These are phyloP conservation scores for Cheumatopsyche charites DNA, from an alignment of 1,140 invertebrate species.

Conservation along the genomic window DNA sequence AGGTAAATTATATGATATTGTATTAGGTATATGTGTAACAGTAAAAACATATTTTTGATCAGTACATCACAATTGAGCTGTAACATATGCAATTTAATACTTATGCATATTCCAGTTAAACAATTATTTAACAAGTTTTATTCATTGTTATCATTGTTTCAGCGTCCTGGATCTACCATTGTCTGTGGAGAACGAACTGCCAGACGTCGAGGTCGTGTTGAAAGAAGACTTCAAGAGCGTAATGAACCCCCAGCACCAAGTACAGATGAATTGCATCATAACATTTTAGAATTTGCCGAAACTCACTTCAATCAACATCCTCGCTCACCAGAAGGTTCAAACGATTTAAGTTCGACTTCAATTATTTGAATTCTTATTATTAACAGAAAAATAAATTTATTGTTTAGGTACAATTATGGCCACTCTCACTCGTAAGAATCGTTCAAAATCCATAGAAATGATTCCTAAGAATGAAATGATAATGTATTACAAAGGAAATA, in stretches of 20 bases:
- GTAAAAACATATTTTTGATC: too few species aligned
- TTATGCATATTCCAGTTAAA: too few species aligned
- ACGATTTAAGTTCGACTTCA: constrained; percentile 58
- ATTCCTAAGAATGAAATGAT: constrained; percentile 93
- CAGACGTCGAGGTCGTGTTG: constrained; percentile 80
- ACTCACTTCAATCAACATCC: constrained; percentile 92
- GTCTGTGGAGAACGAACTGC: constrained; percentile 67
- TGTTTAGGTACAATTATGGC: constrained; percentile 79
- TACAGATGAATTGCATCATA: constrained; percentile 66
- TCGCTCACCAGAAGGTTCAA: constrained; percentile 73
- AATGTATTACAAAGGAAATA: constrained; percentile 82
- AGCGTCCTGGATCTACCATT: constrained; percentile 50
- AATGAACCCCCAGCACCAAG: constrained; percentile 56
- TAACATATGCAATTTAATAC: too few species aligned
- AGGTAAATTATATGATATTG: constrained; percentile 27
- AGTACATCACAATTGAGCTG: too few species aligned
- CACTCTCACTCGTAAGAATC: constrained; percentile 80
- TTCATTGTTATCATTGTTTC: not conserved
- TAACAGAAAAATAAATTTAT: not conserved
- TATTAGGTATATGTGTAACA: too few species aligned
- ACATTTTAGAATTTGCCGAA: constrained; percentile 92
- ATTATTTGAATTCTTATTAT: constrained; percentile 24
- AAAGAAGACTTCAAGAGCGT: constrained; percentile 83
- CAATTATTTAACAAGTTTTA: too few species aligned
- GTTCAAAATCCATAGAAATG: constrained; percentile 75